Base-by-base conservation (phyloP, 2,888 invertebrate species). In the Onthophagus sagittarius region DNA sequence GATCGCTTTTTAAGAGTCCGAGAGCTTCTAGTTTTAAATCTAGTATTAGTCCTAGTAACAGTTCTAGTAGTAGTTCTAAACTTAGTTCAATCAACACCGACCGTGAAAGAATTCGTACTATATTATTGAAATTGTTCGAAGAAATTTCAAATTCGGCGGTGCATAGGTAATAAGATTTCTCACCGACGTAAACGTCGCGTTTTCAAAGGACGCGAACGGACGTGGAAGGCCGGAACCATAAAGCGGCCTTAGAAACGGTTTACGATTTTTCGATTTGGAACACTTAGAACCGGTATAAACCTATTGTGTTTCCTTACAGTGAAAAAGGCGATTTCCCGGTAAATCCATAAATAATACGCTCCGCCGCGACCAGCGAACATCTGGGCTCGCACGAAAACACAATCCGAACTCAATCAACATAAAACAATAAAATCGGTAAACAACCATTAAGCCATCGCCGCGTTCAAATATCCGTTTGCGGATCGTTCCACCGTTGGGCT, bases 221-320 rank as follows among this genome's bases (percentile, higher is more conserved):
- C 39, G 39, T 53, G 39, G 39, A 53, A 53, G 31, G 67, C 67
- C 67, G 67, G 67, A 67, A 23, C 67, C 31, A 67, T 67, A 67
- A 67, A 67, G 31, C 65, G 15, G 23, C 23, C 65, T 14, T n/a
- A 5, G 11, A 31, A n/a, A 32, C 31, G n/a, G 67, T 67, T 67
- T 67, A 67, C 67, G 67, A 67, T 67, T 67, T 67, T 67, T 67
- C 67, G 31, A 67, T 67, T 67, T 67, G 67, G 67, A 67, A 67
- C 67, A 67, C 67, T 67, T 67, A 67, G 67, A 67, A 67, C 67
- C 23, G 15, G 23, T 31, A 67, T 32, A 31, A 67, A 67, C 67
- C 67, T 32, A 67, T 67, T 67, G 67, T 53, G 39, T 67, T 67
- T 32, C 67, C 31, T 67, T 67, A 67, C 67, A 67, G 67, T 32